Evolutionary conservation across 1,140 invertebrate genomes (phyloP).

Genomic region (Ridgeia piscesae): DNA sequence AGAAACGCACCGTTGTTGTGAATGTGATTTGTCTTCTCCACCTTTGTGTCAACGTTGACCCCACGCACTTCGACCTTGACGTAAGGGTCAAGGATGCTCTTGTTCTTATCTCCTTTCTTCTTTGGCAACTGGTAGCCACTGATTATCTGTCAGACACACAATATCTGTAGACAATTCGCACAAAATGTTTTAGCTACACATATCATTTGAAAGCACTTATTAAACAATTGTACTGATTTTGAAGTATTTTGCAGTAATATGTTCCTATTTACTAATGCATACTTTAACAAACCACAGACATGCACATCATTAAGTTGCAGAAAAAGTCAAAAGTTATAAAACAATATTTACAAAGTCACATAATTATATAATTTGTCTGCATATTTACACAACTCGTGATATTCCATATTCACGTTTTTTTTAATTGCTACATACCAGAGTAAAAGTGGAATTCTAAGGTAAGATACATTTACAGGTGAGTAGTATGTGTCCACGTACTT

Average conservation of each 20-base stretch:
- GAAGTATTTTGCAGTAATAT: neutral
- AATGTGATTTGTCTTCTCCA: slow-evolving; percentile 61
- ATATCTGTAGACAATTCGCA: neutral
- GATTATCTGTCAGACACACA: slow-evolving; percentile 55
- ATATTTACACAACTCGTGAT: neutral
- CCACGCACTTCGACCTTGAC: slow-evolving; percentile 64
- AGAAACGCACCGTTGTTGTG: slow-evolving; percentile 64
- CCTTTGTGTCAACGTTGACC: slow-evolving; percentile 59
- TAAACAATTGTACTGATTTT: neutral
- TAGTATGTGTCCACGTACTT: slow-evolving; percentile 32
- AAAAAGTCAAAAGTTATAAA: neutral
- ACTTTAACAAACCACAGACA: neutral
- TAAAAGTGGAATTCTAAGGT: neutral
- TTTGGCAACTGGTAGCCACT: slow-evolving; percentile 70
- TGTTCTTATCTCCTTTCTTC: slow-evolving; percentile 57
- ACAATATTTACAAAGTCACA: neutral
- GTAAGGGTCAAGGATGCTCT: slow-evolving; percentile 61
- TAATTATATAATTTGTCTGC: neutral
- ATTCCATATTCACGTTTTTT: neutral
- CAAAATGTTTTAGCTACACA: neutral
- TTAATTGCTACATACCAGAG: neutral
- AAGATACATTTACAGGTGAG: slow-evolving; percentile 22
- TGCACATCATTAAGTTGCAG: neutral
- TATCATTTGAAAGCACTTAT: neutral
- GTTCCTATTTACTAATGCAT: too few relatives aligned